Base-by-base conservation (phyloP, 2,888 invertebrate genomes). In the Apotomis betuletana region DNA sequence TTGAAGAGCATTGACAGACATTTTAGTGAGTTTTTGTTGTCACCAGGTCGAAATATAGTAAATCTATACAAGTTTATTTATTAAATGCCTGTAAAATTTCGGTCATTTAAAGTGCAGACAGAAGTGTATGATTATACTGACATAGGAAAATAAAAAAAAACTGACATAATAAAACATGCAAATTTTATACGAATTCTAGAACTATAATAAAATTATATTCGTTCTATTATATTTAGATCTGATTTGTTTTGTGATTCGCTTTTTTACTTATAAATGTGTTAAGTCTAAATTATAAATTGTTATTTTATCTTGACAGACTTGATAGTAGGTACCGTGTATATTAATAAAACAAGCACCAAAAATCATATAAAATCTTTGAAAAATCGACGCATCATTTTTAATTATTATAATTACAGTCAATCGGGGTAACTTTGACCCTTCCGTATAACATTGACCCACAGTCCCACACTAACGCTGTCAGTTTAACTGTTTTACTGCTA, bases 151-250 rank as follows among this genome's bases (percentile, higher is more conserved):
- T 64, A 55, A 65, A 70, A 52, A 49, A 9, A 46, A 12, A 36
- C 59, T 65, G 54, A 69, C 68, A 68, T 54, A 38, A 72, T 15
- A 67, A 72, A 69, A 44, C 27, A 57, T 55, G 38, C 13, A 71
- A 60, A 55, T 67, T 65, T 71, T 57, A 67, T 71, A 71, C 61
- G 67, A 67, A 57, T 69, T 65, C 10, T 70, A 74, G 70, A 15
- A 46, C 44, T 72, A 75, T 64, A 60, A 71, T 68, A 59, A 60
- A 76, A 77, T 75, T 77, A 78, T 78, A 77, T 79, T 77, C 76
- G 74, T 78, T 77, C 75, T 77, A 78, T 78, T 75, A 74, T 57
- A 62, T 62, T 67, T 71, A 67, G 71, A 71, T 67, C 71, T 71
- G 71, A 71, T 62, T 71, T 62, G 67, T 67, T 71, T 67, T 62